Conservation (phyloP, 2,113 vertebrate genomes). For the Brachypodius melanocephalos region DNA sequence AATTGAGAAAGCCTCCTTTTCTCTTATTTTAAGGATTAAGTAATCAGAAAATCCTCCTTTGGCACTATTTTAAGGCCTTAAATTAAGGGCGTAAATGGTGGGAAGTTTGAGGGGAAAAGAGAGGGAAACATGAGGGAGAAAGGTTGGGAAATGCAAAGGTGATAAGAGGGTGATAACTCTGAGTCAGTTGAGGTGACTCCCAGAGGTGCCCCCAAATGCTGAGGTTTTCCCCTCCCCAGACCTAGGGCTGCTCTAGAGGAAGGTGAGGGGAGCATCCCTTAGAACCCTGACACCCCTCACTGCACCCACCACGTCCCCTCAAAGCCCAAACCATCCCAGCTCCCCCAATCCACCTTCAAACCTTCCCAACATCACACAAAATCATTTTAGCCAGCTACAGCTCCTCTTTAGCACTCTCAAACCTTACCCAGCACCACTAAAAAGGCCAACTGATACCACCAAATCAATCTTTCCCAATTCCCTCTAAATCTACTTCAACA, state of each 20-base stretch:
- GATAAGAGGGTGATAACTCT: background rate
- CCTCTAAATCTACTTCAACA: background rate
- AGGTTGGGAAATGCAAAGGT: background rate
- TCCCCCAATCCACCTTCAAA: background rate
- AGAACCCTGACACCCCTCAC: background rate
- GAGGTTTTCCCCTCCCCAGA: background rate
- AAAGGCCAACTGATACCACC: background rate
- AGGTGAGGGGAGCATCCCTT: background rate
- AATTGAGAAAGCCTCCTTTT: background rate
- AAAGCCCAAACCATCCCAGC: background rate
- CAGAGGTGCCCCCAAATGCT: background rate
- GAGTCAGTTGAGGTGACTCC: background rate
- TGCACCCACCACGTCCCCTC: background rate
- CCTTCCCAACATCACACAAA: background rate
- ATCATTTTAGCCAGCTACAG: background rate
- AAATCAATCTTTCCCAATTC: background rate
- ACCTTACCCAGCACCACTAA: background rate
- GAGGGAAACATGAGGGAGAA: background rate
- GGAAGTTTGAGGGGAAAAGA: background rate
- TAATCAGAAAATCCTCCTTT: accelerated
- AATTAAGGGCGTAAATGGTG: background rate
- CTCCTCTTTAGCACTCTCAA: background rate
- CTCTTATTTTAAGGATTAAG: background rate
- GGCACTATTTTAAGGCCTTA: background rate
- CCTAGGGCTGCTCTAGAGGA: background rate